Evolutionary conservation across 2,113 vertebrate species (phyloP).

Genomic region (Xenopus borealis): DNA sequence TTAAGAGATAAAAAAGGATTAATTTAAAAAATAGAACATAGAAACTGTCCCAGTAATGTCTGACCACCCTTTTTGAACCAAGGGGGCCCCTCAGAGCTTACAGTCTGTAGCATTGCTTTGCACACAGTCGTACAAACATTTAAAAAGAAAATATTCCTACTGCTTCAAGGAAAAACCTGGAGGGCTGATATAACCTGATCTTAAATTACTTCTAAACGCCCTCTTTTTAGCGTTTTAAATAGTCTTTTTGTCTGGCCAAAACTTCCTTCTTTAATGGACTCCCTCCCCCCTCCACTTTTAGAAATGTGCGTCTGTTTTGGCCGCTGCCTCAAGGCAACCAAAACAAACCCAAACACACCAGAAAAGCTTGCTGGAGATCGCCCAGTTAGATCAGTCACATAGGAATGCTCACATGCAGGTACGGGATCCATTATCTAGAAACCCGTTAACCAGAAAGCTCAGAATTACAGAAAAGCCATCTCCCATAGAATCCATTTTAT

Average conservation of each 20-base stretch:
- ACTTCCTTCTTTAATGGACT: background rate
- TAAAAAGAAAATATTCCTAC: background rate
- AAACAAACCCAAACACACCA: slow-evolving; percentile 11
- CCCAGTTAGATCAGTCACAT: too few species aligned
- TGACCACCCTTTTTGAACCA: too few species aligned
- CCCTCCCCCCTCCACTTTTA: background rate
- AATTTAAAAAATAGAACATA: too few species aligned
- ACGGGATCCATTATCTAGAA: too few species aligned
- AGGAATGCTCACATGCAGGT: too few species aligned
- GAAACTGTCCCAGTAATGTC: too few species aligned
- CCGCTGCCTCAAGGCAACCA: slow-evolving; percentile 20
- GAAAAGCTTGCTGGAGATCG: background rate
- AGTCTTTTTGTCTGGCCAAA: background rate
- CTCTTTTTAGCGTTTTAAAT: background rate
- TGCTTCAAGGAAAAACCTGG: background rate
- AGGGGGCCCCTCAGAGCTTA: background rate
- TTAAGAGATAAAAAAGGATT: too few species aligned
- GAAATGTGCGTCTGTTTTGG: slow-evolving; percentile 12
- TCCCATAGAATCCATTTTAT: too few species aligned
- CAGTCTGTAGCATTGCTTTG: background rate
- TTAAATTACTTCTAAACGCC: background rate
- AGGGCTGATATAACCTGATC: background rate
- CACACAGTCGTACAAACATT: background rate
- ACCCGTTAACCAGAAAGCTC: too few species aligned
- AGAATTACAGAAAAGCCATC: too few species aligned